Base-by-base conservation (phyloP, 2,797 vertebrate species). In the Loriculus beryllinus region DNA sequence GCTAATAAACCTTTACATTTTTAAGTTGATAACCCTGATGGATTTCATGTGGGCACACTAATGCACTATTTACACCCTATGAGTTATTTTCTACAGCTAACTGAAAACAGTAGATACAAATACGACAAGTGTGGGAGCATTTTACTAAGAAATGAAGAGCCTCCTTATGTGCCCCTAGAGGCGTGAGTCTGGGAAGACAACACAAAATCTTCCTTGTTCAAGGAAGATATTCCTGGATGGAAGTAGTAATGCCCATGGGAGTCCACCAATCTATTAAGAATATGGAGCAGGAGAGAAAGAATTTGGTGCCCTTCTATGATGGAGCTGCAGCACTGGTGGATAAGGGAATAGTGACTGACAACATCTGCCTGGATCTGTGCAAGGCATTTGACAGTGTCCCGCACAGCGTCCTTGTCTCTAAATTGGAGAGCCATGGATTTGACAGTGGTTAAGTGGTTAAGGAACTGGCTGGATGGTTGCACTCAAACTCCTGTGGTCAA, bases 1-100 rank as follows among this genome's bases (percentile, higher is more conserved):
- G 37, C n/a, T 93, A 82, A 92, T 68, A 90, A 91, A 85, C 31
- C 42, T 65, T 51, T 52, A 11, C n/a, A 49, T 48, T 40, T 71
- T 54, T 67, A 71, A 67, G 49, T 42, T 37, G 14, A 60, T 51
- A 92, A 9, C 4, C n/a, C 25, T 80, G 29, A 68, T 70, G 23
- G 26, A 64, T 72, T 87, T 91, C 67, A 68, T 0, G 0, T 67
- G 70, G 45, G 25, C 11, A 65, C 0, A 0, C 0, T 1, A 0
- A 0, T n/a, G 23, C 0, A 0, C 20, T 79, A 17, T 76, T 87
- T 91, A 59, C 28, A 21, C 7, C 35, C 17, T 14, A 37, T 5
- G 20, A 71, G n/a, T 14, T 82, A 48, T 62, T 85, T 84, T 82
- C 63, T 62, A 23, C 23, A 76, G 26, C n/a, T 49, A 72, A 35